These are phyloP conservation scores for Corythoichthys haematopterus DNA, from an alignment of 2,113 vertebrate genomes.

Conservation along the genomic window DNA sequence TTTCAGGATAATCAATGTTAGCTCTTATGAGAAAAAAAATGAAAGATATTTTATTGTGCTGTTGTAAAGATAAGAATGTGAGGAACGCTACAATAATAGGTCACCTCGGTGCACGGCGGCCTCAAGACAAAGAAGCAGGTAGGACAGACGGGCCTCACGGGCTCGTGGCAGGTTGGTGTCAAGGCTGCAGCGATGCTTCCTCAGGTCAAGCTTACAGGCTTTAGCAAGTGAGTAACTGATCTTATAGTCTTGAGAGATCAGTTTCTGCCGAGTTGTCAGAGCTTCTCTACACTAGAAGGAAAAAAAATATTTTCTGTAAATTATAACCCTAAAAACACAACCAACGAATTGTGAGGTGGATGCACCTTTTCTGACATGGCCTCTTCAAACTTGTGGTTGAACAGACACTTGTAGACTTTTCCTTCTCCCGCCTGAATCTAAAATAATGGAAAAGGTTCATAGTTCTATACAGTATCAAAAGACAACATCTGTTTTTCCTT, in stretches of 20 bases:
- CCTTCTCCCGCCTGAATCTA: slow-evolving; percentile 93
- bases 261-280: slow-evolving; percentile 90
- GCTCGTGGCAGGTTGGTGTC: slow-evolving; percentile 89
- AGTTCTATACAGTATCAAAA: background rate
- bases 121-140: slow-evolving; percentile 91
- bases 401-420: slow-evolving; percentile 95
- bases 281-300: slow-evolving; percentile 82
- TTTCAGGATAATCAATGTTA: background rate
- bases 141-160: slow-evolving; percentile 92
- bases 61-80: too few species aligned
- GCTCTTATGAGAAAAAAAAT: background rate
- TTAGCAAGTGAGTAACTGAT: slow-evolving; percentile 96
- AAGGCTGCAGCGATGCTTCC: slow-evolving; percentile 89
- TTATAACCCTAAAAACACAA: background rate
- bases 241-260: slow-evolving; percentile 95
- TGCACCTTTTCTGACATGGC: slow-evolving; percentile 83
- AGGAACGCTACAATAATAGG: background rate
- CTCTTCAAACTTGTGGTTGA: slow-evolving; percentile 98
- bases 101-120: slow-evolving; percentile 90
- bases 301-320: background rate
- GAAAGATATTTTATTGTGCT: too few species aligned
- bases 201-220: slow-evolving; percentile 90
- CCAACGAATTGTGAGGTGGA: background rate
- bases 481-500: background rate
- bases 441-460: slow-evolving; percentile 8